Evolutionary conservation across 2,797 vertebrate genomes (phyloP).

Genomic region (Craterocephalus amniculus): DNA sequence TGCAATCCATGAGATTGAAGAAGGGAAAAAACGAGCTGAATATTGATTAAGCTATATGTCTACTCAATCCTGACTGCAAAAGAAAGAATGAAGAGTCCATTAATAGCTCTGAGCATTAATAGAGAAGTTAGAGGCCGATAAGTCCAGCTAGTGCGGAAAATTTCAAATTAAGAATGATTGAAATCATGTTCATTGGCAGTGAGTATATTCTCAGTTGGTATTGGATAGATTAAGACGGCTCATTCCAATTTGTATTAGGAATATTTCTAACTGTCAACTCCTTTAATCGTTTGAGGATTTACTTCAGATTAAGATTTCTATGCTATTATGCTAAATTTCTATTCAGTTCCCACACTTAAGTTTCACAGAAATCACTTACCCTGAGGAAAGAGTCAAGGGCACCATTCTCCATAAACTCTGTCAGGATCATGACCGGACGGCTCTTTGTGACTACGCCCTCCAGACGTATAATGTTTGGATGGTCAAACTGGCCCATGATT

Average conservation of each 20-base stretch:
- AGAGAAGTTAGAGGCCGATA: slow-evolving; percentile 60
- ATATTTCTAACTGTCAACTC: slow-evolving; percentile 32
- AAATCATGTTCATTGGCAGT: slow-evolving; percentile 58
- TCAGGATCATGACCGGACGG: slow-evolving; percentile 98
- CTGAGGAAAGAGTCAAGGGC: slow-evolving; percentile 97
- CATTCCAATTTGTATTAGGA: slow-evolving; percentile 46
- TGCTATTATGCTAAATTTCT: slow-evolving; percentile 19
- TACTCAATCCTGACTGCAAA: slow-evolving; percentile 65
- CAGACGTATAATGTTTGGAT: slow-evolving; percentile 96
- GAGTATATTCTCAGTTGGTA: slow-evolving; percentile 48
- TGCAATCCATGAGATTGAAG: slow-evolving; percentile 80
- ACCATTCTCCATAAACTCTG: slow-evolving; percentile 99
- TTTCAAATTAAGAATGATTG: slow-evolving; percentile 61
- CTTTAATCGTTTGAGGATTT: slow-evolving; percentile 42
- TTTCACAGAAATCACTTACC: slow-evolving; percentile 79
- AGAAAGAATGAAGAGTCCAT: slow-evolving; percentile 66
- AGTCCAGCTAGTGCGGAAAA: slow-evolving; percentile 39
- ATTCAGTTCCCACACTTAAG: slow-evolving; percentile 12
- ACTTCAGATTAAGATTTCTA: slow-evolving; percentile 46
- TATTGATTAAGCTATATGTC: slow-evolving; percentile 80
- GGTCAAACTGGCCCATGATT: slow-evolving; percentile 99
- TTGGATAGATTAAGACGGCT: slow-evolving; percentile 34
- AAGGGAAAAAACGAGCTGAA: slow-evolving; percentile 69
- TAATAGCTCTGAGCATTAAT: slow-evolving; percentile 63
- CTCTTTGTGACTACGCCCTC: slow-evolving; percentile 99